Evolutionary conservation across 2,113 vertebrate species (phyloP).

Genomic region (Corvus cornix): DNA sequence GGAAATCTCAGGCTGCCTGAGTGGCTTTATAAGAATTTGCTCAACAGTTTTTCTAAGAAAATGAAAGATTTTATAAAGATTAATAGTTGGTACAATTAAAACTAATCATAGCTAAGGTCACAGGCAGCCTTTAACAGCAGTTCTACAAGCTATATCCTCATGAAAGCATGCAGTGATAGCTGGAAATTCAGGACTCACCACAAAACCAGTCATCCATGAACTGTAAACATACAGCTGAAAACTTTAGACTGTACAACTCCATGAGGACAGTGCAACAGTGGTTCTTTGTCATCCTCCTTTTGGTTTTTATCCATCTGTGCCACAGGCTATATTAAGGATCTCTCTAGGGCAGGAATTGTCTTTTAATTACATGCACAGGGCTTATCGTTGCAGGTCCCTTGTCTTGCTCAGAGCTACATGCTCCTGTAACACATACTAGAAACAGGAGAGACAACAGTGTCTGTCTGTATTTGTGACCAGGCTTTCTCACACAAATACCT

Average conservation of each 20-base stretch:
- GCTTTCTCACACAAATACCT: neutral
- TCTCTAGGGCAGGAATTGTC: neutral
- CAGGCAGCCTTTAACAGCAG: neutral
- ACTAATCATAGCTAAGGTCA: neutral
- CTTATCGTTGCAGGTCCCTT: neutral
- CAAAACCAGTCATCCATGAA: neutral
- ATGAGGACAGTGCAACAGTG: neutral
- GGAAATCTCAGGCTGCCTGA: neutral
- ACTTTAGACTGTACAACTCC: fast-evolving
- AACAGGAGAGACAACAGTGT: neutral
- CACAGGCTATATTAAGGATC: neutral
- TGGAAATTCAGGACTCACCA: neutral
- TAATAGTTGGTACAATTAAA: neutral
- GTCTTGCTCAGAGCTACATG: neutral
- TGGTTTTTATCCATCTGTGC: neutral
- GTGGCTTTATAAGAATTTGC: neutral
- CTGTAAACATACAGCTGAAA: neutral
- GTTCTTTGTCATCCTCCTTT: neutral
- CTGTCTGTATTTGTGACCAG: neutral
- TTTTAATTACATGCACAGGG: neutral
- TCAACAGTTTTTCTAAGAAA: neutral
- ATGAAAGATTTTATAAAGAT: neutral
- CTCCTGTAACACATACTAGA: neutral
- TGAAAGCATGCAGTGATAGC: neutral
- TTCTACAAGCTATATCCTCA: neutral